Conservation (phyloP, 1,140 invertebrate species). For the Bombus breviceps region DNA sequence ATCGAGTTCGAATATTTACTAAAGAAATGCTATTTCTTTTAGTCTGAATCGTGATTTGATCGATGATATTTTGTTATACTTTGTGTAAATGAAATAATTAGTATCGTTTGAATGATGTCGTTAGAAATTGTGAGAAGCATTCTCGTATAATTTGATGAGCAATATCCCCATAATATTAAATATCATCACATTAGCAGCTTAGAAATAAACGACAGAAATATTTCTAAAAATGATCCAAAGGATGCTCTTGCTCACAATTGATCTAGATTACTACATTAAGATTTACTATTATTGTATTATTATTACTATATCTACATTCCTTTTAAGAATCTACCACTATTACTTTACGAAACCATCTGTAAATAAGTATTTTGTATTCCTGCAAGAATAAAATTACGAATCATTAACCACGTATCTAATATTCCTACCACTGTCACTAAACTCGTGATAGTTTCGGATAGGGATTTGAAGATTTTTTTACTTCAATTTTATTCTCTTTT, state of each 20-base stretch:
- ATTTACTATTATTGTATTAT: slow-evolving; percentile 75
- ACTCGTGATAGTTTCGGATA: not conserved
- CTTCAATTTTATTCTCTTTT: not conserved
- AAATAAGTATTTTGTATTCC: slow-evolving; percentile 81
- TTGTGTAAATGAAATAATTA: slow-evolving; percentile 21
- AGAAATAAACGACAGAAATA: slow-evolving; percentile 66
- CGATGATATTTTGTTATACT: slow-evolving; percentile 34
- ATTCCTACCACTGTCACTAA: slow-evolving; percentile 32
- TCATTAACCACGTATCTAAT: slow-evolving; percentile 65
- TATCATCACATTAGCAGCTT: slow-evolving; percentile 68
- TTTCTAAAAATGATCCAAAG: slow-evolving; percentile 72
- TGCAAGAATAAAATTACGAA: slow-evolving; percentile 75
- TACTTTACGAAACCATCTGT: slow-evolving; percentile 79
- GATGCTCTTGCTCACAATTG: slow-evolving; percentile 76
- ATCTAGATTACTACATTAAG: slow-evolving; percentile 75
- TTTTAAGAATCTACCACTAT: slow-evolving; percentile 77
- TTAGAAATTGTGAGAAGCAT: slow-evolving; percentile 58
- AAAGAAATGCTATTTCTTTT: slow-evolving; percentile 5
- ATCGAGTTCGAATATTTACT: not conserved
- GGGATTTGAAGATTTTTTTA: not conserved
- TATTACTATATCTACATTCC: slow-evolving; percentile 76
- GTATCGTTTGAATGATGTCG: slow-evolving; percentile 43
- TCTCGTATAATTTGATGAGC: slow-evolving; percentile 57
- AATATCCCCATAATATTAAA: slow-evolving; percentile 62
- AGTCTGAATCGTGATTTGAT: not conserved